Evolutionary conservation across 2,113 vertebrate genomes (phyloP).

Genomic region (Monopterus albus): DNA sequence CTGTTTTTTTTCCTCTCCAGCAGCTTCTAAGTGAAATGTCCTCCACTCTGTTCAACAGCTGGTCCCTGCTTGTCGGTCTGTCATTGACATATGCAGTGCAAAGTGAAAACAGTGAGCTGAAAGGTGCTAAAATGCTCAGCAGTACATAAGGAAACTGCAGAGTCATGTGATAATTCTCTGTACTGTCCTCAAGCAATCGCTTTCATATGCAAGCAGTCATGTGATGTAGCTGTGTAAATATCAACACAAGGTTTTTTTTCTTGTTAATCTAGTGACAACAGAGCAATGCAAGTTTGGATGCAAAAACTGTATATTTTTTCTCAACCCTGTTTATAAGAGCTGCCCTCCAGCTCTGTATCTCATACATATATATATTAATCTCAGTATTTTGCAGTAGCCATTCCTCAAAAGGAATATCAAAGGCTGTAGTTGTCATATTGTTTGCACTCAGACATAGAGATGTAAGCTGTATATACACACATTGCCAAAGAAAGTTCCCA

Average conservation of each 20-base stretch:
- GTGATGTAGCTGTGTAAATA: too few relatives aligned
- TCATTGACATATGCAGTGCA: neutral
- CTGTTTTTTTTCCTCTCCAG: neutral
- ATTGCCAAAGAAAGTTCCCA: slow-evolving; percentile 50
- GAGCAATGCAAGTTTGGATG: too few relatives aligned
- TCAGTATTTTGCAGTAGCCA: slow-evolving; percentile 7
- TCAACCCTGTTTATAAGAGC: neutral
- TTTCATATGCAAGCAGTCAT: too few relatives aligned
- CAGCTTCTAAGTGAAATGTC: neutral
- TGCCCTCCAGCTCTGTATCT: neutral
- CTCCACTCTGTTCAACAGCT: too few relatives aligned
- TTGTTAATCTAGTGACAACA: too few relatives aligned
- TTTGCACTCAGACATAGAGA: slow-evolving; percentile 12
- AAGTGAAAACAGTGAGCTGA: neutral
- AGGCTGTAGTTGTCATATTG: slow-evolving; percentile 35
- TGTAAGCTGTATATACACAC: slow-evolving; percentile 2
- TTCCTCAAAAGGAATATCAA: slow-evolving; percentile 54
- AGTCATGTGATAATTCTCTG: neutral
- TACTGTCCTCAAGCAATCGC: too few relatives aligned
- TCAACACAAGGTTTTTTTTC: too few relatives aligned
- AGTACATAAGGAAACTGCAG: neutral
- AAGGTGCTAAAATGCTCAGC: neutral
- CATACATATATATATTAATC: slow-evolving; percentile 30
- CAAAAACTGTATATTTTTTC: too few relatives aligned
- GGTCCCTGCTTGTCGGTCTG: too few relatives aligned